Base-by-base conservation (phyloP, 2,888 invertebrate species). In the Fragum sueziense region DNA sequence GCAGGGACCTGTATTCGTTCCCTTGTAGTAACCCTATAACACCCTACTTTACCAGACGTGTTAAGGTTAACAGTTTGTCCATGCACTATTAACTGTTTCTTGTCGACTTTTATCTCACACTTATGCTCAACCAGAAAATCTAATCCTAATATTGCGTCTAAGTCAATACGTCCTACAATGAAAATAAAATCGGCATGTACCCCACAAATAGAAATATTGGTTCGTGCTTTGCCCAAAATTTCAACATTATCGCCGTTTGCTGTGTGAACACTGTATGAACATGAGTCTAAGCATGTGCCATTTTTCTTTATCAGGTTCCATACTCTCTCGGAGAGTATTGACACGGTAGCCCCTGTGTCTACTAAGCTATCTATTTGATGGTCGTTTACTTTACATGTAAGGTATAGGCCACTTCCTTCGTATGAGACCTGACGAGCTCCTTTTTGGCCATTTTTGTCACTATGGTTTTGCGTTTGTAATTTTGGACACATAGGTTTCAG, bases 1-100 rank as follows among this genome's bases (percentile, higher is more conserved):
- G 71, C 34, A 6, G 71, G 71, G 27, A 71, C 11, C 14, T 61
- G 9, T 37, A 61, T 37, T 4, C 37, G 25, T 37, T 25, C 71
- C 20, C 20, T 3, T n/a, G 27, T 27, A 25, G 57, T 14, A 20
- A 71, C 22, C 1, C 69, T 37, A 22, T 69, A 69, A 52, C 69
- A 69, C 9, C 47, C 61, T 34, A 71, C 1, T n/a, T 17, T 41
- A 17, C 41, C 71, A 7, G 3, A 7, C n/a, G 25, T 22, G 14
- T 22, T 71, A n/a, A 74, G n/a, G 6, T 37, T 34, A 34, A 7
- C 57, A 27, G 29, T 29, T 25, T 61, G 33, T 6, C 62, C 75
- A n/a, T 33, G 20, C 17, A 75, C 37, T 2, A 33, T 41, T n/a
- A 75, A 29, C 29, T n/a, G 25, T n/a, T 52, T 52, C 52, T 52